Conservation (phyloP, 2,888 invertebrate species). For the Acanthosepion lycidas region DNA sequence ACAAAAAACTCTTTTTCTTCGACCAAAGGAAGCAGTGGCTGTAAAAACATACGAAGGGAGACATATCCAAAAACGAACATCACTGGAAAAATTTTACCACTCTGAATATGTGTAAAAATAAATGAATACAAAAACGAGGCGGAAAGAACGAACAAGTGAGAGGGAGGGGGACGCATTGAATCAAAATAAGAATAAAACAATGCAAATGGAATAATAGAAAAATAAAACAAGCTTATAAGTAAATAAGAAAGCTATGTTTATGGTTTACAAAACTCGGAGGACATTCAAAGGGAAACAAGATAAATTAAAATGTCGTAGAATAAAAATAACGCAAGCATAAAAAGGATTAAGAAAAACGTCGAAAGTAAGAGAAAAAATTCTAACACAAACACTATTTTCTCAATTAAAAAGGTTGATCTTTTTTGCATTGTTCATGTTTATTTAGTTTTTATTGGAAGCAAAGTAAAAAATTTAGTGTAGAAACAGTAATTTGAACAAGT, state of each 20-base stretch:
- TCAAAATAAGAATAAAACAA: background rate
- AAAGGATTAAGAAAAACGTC: background rate
- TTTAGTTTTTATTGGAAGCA: background rate
- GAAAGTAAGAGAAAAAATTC: background rate
- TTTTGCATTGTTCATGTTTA: background rate
- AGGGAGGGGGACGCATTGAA: background rate
- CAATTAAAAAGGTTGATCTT: background rate
- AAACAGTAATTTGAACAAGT: constrained; percentile 22
- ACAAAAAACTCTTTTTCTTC: background rate
- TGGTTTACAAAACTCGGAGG: background rate
- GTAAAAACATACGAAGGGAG: background rate
- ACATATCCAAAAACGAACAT: background rate
- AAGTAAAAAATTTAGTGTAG: background rate
- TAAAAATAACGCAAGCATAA: background rate
- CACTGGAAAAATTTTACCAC: background rate
- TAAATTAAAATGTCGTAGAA: background rate
- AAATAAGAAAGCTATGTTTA: background rate
- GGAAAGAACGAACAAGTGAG: background rate
- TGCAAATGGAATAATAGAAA: background rate
- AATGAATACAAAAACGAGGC: background rate
- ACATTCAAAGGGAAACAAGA: background rate
- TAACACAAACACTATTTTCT: background rate
- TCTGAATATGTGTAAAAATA: background rate
- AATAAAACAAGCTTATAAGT: background rate
- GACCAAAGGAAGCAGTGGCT: background rate